These are phyloP conservation scores for Drosophila greeni DNA, from an alignment of 2,888 invertebrate genomes.

Conservation along the genomic window DNA sequence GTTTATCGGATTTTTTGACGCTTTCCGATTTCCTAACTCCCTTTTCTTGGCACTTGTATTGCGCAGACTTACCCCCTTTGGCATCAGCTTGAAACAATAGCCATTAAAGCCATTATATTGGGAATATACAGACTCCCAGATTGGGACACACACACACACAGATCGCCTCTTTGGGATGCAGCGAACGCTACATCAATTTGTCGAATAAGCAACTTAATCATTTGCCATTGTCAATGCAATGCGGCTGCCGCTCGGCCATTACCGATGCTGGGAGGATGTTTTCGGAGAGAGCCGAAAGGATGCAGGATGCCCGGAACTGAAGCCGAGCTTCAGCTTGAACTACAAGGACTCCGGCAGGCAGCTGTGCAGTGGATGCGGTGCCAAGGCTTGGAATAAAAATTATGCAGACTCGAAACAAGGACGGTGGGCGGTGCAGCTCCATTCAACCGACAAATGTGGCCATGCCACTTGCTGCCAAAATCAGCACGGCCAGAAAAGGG, in stretches of 20 bases:
- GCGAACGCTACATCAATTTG: constrained; percentile 66
- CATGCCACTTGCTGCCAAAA: constrained; percentile 71
- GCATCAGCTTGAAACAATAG: constrained; percentile 37
- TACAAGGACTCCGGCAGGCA: constrained; percentile 16
- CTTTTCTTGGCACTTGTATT: neutral
- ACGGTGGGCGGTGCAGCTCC: constrained; percentile 24
- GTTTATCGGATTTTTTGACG: neutral
- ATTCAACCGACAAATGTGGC: constrained; percentile 70
- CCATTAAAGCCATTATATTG: constrained; percentile 24
- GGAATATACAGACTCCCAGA: constrained; percentile 17
- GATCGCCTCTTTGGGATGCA: constrained; percentile 27
- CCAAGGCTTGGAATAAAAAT: constrained; percentile 66
- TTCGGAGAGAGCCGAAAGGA: constrained; percentile 2
- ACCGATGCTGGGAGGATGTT: constrained; percentile 25
- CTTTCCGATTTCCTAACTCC: constrained; percentile 1
- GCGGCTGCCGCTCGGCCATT: constrained; percentile 36
- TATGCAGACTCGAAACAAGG: constrained; percentile 60
- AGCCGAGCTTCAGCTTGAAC: constrained; percentile 9
- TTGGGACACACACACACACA: constrained; percentile 8
- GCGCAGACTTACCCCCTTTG: constrained; percentile 18
- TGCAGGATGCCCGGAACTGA: constrained; percentile 27
- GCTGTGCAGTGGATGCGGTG: constrained; percentile 47
- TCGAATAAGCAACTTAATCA: constrained; percentile 75
- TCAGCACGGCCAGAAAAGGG: constrained; percentile 43
- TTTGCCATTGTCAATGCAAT: constrained; percentile 61